These are phyloP conservation scores for Anas platyrhynchos DNA, from an alignment of 2,113 vertebrate genomes.

Conservation along the genomic window DNA sequence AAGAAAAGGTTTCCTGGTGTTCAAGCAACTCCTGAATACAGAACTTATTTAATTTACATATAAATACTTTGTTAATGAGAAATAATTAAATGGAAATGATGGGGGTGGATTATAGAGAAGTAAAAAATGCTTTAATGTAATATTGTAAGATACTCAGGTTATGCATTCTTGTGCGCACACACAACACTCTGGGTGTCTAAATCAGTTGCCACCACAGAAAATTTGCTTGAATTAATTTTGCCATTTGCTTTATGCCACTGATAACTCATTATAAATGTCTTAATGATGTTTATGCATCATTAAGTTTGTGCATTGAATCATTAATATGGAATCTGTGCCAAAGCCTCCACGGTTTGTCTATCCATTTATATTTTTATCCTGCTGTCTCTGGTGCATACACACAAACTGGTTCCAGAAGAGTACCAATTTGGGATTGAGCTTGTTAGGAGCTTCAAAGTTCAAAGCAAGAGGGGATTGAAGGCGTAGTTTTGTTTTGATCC, in stretches of 20 bases:
- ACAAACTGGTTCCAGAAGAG: neutral
- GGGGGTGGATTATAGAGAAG: neutral
- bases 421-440: neutral
- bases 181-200: neutral
- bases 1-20: slow-evolving; percentile 37
- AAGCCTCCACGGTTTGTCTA: neutral
- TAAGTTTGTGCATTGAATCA: neutral
- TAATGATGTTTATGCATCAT: neutral
- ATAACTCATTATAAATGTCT: neutral
- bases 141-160: neutral
- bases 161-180: neutral
- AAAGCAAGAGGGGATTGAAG: neutral
- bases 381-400: neutral
- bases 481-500: neutral
- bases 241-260: neutral
- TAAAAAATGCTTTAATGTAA: neutral
- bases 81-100: neutral
- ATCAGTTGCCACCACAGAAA: neutral
- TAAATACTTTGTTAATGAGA: slow-evolving; percentile 9
- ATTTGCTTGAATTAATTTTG: neutral
- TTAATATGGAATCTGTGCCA: neutral
- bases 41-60: neutral
- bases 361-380: neutral
- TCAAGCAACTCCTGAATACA: neutral
- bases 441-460: neutral